Conservation (phyloP, 2,113 vertebrate genomes). For the Heterocephalus glaber region DNA sequence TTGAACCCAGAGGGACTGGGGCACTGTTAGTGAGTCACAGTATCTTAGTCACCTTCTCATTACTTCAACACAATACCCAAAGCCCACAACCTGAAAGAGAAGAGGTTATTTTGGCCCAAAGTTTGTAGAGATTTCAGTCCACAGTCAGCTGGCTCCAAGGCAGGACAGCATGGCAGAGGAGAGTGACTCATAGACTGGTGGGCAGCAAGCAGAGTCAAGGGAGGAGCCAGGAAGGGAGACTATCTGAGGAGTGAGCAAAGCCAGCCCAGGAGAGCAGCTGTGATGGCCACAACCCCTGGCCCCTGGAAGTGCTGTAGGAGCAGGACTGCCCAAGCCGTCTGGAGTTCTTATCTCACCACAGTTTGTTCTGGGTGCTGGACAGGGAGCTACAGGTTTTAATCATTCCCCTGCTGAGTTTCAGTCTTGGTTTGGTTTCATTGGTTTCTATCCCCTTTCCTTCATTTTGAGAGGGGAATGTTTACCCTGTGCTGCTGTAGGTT, state of each 20-base stretch:
- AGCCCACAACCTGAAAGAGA: not conserved
- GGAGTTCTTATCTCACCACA: not conserved
- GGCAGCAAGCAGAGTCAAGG: not conserved
- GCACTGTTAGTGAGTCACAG: not conserved
- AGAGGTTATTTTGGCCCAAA: not conserved
- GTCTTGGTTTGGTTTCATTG: not conserved
- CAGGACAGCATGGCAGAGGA: not conserved
- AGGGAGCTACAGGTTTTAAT: not conserved
- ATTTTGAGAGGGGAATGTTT: not conserved
- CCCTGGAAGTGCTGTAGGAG: not conserved
- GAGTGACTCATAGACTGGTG: not conserved
- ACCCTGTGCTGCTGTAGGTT: not conserved
- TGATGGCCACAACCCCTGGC: not conserved
- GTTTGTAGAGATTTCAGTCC: not conserved
- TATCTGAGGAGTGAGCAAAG: not conserved
- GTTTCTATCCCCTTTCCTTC: not conserved
- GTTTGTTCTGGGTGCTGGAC: not conserved
- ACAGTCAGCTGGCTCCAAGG: not conserved
- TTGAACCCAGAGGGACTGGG: not conserved
- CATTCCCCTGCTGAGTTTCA: not conserved
- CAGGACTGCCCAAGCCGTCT: not conserved
- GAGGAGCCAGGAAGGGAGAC: not conserved
- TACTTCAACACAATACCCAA: not conserved
- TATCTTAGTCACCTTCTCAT: not conserved
- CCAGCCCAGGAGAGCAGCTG: not conserved